These are phyloP conservation scores for Panopea generosa DNA, from an alignment of 2,888 invertebrate genomes.

Conservation along the genomic window DNA sequence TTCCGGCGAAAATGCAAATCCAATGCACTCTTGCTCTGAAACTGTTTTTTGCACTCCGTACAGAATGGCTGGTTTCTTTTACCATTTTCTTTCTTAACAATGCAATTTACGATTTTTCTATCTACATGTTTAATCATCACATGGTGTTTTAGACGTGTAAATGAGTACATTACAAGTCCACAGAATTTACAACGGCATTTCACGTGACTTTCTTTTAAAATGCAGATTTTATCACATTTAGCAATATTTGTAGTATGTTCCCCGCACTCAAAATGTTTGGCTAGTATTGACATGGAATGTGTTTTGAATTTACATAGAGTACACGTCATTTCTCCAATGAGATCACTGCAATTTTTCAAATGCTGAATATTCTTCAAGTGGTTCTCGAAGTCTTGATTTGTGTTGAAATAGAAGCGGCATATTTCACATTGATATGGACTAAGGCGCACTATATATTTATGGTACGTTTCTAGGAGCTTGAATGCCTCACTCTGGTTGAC, in stretches of 20 bases:
- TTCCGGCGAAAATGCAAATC: slow-evolving; percentile 31
- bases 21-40: slow-evolving; percentile 60
- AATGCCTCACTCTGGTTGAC: slow-evolving; percentile 85
- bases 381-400: slow-evolving; percentile 88
- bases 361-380: slow-evolving; percentile 77
- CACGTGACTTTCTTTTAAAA: slow-evolving; percentile 78
- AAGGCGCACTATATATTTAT: slow-evolving; percentile 91
- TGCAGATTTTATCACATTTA: slow-evolving; percentile 70
- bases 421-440: slow-evolving; percentile 94
- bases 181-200: slow-evolving; percentile 78
- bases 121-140: slow-evolving; percentile 71
- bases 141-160: slow-evolving; percentile 75
- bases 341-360: slow-evolving; percentile 65
- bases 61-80: slow-evolving; percentile 65
- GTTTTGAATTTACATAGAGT: slow-evolving; percentile 77
- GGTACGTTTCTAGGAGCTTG: slow-evolving; percentile 90
- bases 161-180: slow-evolving; percentile 73
- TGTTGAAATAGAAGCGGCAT: slow-evolving; percentile 94
- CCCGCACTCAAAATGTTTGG: slow-evolving; percentile 71
- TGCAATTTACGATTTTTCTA: slow-evolving; percentile 50
- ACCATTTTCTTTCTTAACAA: slow-evolving; percentile 54
- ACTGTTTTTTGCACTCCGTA: slow-evolving; percentile 60
- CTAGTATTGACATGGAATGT: slow-evolving; percentile 70
- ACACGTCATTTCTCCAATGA: slow-evolving; percentile 80
- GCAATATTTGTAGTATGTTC: slow-evolving; percentile 66